Conservation (phyloP, 1,140 invertebrate genomes). For the Plutomurus gul region DNA sequence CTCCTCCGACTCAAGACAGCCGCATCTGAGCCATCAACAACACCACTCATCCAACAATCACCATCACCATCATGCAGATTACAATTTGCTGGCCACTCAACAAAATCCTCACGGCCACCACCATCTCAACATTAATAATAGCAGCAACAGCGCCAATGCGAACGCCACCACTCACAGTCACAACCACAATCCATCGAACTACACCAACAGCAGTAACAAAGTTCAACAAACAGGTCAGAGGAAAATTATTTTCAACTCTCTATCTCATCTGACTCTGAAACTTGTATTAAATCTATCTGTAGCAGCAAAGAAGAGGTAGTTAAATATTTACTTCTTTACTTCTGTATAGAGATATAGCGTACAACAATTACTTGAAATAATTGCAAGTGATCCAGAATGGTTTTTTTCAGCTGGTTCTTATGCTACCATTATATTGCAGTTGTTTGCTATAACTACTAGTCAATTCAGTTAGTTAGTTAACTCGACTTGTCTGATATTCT, state of each 20-base stretch:
- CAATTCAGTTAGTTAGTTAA: too few relatives aligned
- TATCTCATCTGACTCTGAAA: background rate
- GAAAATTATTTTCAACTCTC: background rate
- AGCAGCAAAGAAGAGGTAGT: background rate
- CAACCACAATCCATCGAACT: background rate
- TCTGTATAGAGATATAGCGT: background rate
- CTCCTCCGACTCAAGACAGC: background rate
- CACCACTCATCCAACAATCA: background rate
- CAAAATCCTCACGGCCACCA: conserved; percentile 1
- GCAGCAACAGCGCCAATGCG: too few relatives aligned
- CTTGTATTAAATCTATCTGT: background rate
- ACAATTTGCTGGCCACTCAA: background rate
- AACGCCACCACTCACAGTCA: background rate
- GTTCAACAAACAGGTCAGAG: conserved; percentile 31
- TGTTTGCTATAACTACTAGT: background rate
- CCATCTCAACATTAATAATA: background rate
- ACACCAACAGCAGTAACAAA: background rate
- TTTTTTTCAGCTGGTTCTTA: background rate
- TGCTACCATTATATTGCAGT: background rate
- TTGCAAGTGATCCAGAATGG: background rate
- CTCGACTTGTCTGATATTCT: too few relatives aligned
- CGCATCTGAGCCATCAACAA: background rate
- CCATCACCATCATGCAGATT: background rate
- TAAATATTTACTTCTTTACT: background rate
- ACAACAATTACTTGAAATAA: background rate